Conservation (phyloP, 2,888 invertebrate species). For the Metacarcinus magister region DNA sequence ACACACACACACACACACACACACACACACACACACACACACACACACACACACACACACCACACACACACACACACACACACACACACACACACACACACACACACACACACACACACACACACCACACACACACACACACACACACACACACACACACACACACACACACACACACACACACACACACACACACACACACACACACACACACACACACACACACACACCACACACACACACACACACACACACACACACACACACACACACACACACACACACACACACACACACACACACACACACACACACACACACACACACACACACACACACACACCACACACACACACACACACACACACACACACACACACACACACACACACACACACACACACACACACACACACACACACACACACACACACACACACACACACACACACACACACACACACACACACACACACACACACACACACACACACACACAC, state of each 20-base stretch:
- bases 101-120: slow-evolving; percentile 39
- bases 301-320: slow-evolving; percentile 39
- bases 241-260: slow-evolving; percentile 39
- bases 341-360: neutral
- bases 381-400: slow-evolving; percentile 17
- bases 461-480: neutral
- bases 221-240: no score
- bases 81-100: neutral
- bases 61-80: neutral
- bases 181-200: neutral
- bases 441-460: no score
- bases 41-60: no score
- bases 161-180: slow-evolving; percentile 39
- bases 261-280: neutral
- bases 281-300: neutral
- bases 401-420: neutral
- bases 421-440: slow-evolving; percentile 39
- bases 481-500: no score
- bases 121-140: neutral
- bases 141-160: neutral
- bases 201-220: no score
- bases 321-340: neutral
- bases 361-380: slow-evolving; percentile 39
- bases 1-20: neutral
- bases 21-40: slow-evolving; percentile 18